phyloP scores from a whole-genome alignment of 1,140 invertebrate genomes.

The Formica exsecta region DNA sequence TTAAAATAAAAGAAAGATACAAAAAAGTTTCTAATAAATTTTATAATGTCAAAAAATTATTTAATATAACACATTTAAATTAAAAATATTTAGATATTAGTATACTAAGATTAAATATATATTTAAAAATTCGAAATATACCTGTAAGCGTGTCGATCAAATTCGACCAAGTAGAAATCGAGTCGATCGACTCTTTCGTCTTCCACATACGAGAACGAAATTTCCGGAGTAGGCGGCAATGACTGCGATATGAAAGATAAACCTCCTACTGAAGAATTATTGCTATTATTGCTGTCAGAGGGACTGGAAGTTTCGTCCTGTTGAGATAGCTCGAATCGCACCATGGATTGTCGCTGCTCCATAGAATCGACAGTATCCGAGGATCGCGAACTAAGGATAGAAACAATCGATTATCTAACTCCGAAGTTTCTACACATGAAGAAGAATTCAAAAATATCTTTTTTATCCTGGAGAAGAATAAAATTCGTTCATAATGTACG shows the following conservation, averaged over 20 bases:
- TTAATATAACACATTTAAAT: background rate
- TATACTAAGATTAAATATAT: background rate
- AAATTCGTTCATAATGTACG: background rate
- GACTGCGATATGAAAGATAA: conserved; percentile 75
- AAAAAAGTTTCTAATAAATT: conserved; percentile 38
- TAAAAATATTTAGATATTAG: background rate
- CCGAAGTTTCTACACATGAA: background rate
- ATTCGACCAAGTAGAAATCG: conserved; percentile 81
- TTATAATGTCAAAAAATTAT: conserved; percentile 4
- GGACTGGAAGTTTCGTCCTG: conserved; percentile 76
- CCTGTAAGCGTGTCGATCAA: conserved; percentile 86
- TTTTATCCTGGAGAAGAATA: background rate
- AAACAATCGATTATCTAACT: background rate
- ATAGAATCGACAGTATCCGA: conserved; percentile 74
- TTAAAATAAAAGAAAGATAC: background rate
- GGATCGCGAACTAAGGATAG: conserved; percentile 74
- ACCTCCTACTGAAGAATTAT: conserved; percentile 81
- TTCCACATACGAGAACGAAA: conserved; percentile 73
- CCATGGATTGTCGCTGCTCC: conserved; percentile 69
- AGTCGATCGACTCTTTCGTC: conserved; percentile 76
- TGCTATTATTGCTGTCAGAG: conserved; percentile 85
- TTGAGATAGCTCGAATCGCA: conserved; percentile 78
- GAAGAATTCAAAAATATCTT: background rate
- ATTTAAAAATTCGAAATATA: conserved; percentile 66
- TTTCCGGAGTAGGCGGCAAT: conserved; percentile 77